Percentiles rank a stretch among this genome's conserved stretches.
phyloP scores from a whole-genome alignment of 2,888 invertebrate genomes.

The Eurytoma adleriae region DNA sequence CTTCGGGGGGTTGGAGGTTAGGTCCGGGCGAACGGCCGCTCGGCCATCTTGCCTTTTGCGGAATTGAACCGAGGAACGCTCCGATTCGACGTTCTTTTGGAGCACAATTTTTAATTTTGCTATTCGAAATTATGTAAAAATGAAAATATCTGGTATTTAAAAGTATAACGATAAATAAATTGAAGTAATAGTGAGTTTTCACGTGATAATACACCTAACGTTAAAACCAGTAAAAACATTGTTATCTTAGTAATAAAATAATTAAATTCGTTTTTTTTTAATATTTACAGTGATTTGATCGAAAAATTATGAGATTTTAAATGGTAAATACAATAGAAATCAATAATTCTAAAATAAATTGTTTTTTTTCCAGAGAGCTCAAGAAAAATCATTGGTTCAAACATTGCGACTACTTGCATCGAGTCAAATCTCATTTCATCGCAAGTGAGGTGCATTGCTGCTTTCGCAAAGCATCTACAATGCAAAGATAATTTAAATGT shows the following conservation, averaged over 20 bases:
- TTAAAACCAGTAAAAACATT: background rate
- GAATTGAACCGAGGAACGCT: slow-evolving; percentile 39
- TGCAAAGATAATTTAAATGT: background rate
- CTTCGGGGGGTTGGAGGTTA: slow-evolving; percentile 55
- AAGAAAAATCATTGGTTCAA: slow-evolving; percentile 7
- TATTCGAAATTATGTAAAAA: background rate
- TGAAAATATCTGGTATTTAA: background rate
- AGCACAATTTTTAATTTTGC: slow-evolving; percentile 28
- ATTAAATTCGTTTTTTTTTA: no score
- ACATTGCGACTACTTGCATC: background rate
- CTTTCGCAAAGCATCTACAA: slow-evolving; percentile 22
- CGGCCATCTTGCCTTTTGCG: slow-evolving; percentile 53
- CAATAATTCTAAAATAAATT: background rate
- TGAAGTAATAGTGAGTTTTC: no score
- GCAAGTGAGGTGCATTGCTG: slow-evolving; percentile 32
- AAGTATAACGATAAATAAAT: background rate
- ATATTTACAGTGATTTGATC: no score
- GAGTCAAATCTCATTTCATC: slow-evolving; percentile 7
- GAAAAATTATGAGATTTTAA: background rate
- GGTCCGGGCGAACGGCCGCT: slow-evolving; percentile 25
- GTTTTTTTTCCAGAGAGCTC: slow-evolving; percentile 30
- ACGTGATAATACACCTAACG: background rate
- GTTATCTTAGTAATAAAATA: no score
- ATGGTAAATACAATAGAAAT: background rate
- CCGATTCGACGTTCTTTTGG: slow-evolving; percentile 48